Percentiles rank a stretch among this genome's conserved stretches.
These are phyloP conservation scores for Aphidius gifuensis DNA, from an alignment of 1,140 invertebrate genomes.

Conservation along the genomic window DNA sequence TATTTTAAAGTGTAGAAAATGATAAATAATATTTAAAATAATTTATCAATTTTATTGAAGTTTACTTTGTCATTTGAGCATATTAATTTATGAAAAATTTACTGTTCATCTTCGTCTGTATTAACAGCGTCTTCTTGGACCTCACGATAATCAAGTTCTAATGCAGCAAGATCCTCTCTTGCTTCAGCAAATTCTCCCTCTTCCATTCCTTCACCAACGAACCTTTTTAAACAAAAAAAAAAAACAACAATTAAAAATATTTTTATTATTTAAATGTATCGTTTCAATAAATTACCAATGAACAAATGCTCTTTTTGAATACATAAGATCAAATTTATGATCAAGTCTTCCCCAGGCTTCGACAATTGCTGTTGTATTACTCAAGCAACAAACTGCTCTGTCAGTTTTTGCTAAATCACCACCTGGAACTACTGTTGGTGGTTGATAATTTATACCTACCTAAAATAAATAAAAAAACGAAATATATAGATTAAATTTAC, in stretches of 20 bases:
- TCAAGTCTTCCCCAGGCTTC: conserved; percentile 72
- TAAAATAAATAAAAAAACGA: conserved; percentile 28
- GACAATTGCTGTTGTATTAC: conserved; percentile 75
- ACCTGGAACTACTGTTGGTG: conserved; percentile 70
- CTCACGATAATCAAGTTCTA: conserved; percentile 69
- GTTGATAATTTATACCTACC: conserved; percentile 70
- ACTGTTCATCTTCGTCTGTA: conserved; percentile 35
- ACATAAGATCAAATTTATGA: conserved; percentile 76
- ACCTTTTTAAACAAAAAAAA: conserved; percentile 27
- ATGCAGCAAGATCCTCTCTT: conserved; percentile 70
- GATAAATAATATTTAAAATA: too few relatives aligned
- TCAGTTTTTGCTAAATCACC: conserved; percentile 65
- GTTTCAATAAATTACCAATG: conserved; percentile 62
- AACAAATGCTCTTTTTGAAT: conserved; percentile 73
- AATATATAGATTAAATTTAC: conserved; percentile 3
- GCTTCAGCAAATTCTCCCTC: conserved; percentile 77
- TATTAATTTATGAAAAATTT: not conserved
- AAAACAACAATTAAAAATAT: conserved; percentile 1
- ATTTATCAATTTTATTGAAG: too few relatives aligned
- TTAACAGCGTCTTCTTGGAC: conserved; percentile 47
- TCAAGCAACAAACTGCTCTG: conserved; percentile 72
- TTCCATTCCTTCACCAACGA: conserved; percentile 77
- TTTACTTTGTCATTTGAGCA: too few relatives aligned
- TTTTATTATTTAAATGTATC: not conserved
- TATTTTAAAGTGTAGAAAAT: too few relatives aligned